Evolutionary conservation across 2,113 vertebrate genomes (phyloP).

Genomic region (Melanerpes aurifrons): DNA sequence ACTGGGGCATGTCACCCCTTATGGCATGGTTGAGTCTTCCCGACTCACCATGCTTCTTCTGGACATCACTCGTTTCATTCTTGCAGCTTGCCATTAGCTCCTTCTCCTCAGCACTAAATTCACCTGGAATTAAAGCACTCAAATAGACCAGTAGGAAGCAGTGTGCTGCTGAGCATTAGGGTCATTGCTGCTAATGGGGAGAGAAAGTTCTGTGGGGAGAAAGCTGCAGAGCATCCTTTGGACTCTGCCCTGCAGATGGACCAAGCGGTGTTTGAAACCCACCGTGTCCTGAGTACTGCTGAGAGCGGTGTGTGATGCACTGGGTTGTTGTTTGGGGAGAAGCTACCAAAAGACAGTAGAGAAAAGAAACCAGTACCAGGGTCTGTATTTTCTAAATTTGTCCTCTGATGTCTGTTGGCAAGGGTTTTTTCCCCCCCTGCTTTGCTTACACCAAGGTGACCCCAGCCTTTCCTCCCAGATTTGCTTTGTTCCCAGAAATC

Average conservation of each 20-base stretch:
- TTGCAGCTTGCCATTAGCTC: background rate
- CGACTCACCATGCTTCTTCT: fast-evolving
- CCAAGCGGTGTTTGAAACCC: background rate
- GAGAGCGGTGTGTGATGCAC: fast-evolving
- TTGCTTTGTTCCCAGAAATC: background rate
- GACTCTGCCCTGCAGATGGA: background rate
- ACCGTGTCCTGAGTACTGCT: background rate
- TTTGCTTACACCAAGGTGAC: background rate
- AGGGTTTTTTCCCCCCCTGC: background rate
- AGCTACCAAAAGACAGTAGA: background rate
- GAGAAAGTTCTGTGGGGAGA: background rate
- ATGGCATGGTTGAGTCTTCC: background rate
- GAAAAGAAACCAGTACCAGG: background rate
- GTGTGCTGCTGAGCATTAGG: background rate
- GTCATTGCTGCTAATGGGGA: background rate
- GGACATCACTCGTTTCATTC: background rate
- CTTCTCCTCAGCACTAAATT: background rate
- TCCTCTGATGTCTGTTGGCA: background rate
- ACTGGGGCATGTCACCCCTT: background rate
- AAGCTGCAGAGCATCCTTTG: background rate
- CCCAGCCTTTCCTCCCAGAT: background rate
- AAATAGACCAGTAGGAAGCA: background rate
- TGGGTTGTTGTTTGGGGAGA: background rate
- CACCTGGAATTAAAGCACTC: background rate
- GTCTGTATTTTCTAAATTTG: background rate